Conservation (phyloP, 2,113 vertebrate genomes). For the Vireo altiloquus region DNA sequence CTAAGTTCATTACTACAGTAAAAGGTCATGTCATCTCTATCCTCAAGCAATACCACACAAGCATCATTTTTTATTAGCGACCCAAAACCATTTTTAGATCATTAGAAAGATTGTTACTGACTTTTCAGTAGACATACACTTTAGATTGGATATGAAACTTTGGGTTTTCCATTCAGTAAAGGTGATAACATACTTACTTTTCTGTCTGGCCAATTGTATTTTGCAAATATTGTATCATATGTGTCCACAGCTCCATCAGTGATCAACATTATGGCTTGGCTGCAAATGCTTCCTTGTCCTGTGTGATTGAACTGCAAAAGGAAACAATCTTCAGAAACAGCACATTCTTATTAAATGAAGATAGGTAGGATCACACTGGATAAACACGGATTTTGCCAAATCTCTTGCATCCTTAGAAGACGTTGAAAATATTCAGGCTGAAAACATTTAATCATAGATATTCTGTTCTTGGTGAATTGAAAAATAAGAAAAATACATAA, state of each 20-base stretch:
- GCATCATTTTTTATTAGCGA: neutral
- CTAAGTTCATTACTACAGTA: neutral
- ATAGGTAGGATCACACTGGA: neutral
- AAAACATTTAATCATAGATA: neutral
- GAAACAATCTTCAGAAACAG: neutral
- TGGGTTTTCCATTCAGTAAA: neutral
- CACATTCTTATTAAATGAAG: neutral
- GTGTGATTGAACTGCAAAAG: conserved; percentile 90
- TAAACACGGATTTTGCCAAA: neutral
- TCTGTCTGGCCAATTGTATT: conserved; percentile 97
- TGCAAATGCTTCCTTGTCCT: conserved; percentile 94
- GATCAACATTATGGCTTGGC: conserved; percentile 97
- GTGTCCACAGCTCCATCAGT: conserved; percentile 97
- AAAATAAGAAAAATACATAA: neutral
- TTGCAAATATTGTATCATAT: conserved; percentile 92
- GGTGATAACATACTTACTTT: conserved; percentile 77
- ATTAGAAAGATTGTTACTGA: neutral
- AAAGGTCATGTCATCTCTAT: neutral
- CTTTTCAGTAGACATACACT: neutral
- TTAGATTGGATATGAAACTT: neutral
- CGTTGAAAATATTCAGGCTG: neutral
- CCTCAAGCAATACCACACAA: neutral
- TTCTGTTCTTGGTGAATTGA: neutral
- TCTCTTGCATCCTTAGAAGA: neutral
- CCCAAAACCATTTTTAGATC: neutral